Evolutionary conservation across 2,113 vertebrate genomes (phyloP).

Genomic region (Tricholaema leucomelas): DNA sequence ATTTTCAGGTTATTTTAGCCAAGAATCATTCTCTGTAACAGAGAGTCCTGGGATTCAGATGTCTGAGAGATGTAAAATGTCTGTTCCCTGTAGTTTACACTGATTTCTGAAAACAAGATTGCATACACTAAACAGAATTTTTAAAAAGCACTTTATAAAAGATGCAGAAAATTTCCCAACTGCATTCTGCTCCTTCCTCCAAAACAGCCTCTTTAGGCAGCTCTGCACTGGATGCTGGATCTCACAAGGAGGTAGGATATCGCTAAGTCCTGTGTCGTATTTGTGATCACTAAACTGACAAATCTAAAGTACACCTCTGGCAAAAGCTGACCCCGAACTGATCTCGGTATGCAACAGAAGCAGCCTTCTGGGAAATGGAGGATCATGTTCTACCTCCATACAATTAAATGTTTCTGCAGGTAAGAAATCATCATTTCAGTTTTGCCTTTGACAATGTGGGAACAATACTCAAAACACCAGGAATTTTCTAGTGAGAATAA

Average conservation of each 20-base stretch:
- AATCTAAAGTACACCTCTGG: neutral
- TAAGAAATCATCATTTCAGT: neutral
- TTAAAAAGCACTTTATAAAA: neutral
- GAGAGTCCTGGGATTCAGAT: neutral
- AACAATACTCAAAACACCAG: neutral
- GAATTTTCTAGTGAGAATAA: neutral
- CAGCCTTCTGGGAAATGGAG: neutral
- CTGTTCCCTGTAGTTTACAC: neutral
- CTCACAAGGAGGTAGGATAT: too few species aligned
- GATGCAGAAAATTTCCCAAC: neutral
- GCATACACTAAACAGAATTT: neutral
- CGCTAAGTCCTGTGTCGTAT: accelerated
- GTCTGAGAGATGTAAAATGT: too few species aligned
- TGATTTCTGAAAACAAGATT: neutral
- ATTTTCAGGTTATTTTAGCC: neutral
- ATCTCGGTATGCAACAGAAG: neutral
- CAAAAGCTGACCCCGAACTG: neutral
- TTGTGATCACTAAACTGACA: neutral
- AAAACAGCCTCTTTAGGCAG: accelerated
- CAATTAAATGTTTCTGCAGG: neutral
- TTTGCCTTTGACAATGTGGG: neutral
- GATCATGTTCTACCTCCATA: neutral
- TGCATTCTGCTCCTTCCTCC: neutral
- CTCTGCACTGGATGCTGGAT: neutral
- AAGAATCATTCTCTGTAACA: neutral